Evolutionary conservation across 2,888 invertebrate species (phyloP).

Genomic region (Aelia acuminata): DNA sequence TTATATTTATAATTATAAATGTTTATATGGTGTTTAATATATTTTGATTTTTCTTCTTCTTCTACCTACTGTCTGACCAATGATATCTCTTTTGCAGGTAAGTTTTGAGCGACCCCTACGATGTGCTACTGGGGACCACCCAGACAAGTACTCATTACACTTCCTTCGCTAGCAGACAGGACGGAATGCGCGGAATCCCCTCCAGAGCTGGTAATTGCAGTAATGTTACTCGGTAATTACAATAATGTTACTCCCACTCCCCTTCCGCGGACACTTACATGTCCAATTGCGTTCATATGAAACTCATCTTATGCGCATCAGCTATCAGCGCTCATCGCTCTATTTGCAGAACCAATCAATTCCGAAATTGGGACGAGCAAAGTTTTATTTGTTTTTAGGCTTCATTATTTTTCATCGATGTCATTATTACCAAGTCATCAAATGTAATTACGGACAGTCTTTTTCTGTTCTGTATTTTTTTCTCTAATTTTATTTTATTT

Average conservation of each 20-base stretch:
- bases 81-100: background rate
- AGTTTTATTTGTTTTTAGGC: background rate
- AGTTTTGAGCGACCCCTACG: background rate
- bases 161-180: background rate
- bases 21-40: too few species aligned
- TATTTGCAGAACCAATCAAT: constrained; percentile 8
- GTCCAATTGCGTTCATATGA: background rate
- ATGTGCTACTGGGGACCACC: background rate
- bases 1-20: too few species aligned
- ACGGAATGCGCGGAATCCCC: background rate
- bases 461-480: background rate
- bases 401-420: background rate
- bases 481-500: background rate
- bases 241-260: background rate
- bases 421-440: background rate
- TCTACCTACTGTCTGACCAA: background rate
- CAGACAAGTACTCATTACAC: background rate
- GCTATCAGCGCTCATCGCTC: background rate
- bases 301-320: background rate
- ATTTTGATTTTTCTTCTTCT: too few species aligned
- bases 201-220: background rate
- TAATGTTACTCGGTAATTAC: constrained; percentile 1
- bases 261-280: background rate
- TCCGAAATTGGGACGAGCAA: background rate
- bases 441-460: background rate